Base-by-base conservation (phyloP, 35 echinoderm and acorn worm species). In the Chiridota heheva region DNA sequence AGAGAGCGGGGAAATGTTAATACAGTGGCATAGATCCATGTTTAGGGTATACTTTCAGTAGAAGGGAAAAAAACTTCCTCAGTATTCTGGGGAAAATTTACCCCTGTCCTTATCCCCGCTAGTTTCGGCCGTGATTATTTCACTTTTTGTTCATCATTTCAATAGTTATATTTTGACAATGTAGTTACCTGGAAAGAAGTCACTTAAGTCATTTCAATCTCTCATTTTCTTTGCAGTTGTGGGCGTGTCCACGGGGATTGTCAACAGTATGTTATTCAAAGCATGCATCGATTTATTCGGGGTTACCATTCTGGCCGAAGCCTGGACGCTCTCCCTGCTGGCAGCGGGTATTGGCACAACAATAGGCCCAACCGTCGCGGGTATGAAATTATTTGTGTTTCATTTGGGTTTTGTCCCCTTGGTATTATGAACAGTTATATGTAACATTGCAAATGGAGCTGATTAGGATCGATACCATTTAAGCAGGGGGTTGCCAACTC, bases 261-360 rank as follows among this genome's bases (percentile, higher is more conserved):
- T 98, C 5, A 98, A 98, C 40, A 87, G 83, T 53, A 98, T 98
- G 95, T 36, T 98, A 20, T 86, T 98, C 40, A 98, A 98, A 70
- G 95, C 83, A 1, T 84, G 78, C 26, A 98, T 98, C 67, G 95
- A 98, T 34, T 58, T 98, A 5, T 97, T 91, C 27, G 95, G 95
- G 25, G 65, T 70, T 53, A 86, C 82, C 30, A 81, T 98, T 48
- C 36, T 98, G n/a, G 95, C 95, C 12, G 95, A 98, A 67, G 80
- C 95, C 4, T 98, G 95, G 95, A 98, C 95, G 15, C 56, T 91
- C 25, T 85, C 95, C 5, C 63, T 98, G 35, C 77, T 98, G 0
- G 84, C 81, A 34, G 95, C 95, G 38, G 95, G 95, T 42, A 65
- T 98, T 10, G 95, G 95, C 35, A 91, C 90, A 30, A 75, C 84